Percentiles rank a stretch among this genome's conserved stretches.
Conservation (phyloP, 2,113 vertebrate genomes). For the Garra rufa region DNA sequence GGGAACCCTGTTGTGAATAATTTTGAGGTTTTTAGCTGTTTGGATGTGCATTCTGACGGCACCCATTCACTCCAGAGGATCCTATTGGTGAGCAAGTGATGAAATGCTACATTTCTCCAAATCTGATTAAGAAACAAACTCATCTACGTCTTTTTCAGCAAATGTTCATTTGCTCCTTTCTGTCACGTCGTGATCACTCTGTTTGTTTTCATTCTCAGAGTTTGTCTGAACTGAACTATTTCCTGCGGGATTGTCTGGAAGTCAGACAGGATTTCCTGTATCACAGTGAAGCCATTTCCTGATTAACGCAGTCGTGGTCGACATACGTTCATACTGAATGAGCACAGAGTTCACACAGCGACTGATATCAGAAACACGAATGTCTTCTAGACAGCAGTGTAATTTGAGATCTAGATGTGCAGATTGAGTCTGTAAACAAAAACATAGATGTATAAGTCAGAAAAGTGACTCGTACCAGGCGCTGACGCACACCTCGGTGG, state of each 20-base stretch:
- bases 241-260: not conserved
- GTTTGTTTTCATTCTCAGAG: not conserved
- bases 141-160: not conserved
- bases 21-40: no score
- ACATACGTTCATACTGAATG: not conserved
- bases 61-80: no score
- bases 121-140: no score
- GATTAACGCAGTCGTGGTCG: not conserved
- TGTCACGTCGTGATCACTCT: not conserved
- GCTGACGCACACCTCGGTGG: slow-evolving; percentile 77
- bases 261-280: slow-evolving; percentile 10
- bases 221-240: not conserved
- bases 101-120: no score
- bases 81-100: no score
- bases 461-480: slow-evolving; percentile 73
- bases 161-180: not conserved
- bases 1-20: no score
- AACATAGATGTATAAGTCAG: no score
- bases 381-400: not conserved
- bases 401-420: no score
- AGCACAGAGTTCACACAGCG: not conserved
- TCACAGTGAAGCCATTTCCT: not conserved
- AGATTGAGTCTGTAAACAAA: no score
- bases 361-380: not conserved
- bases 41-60: no score